Evolutionary conservation across 2,888 invertebrate genomes (phyloP), one percentile per base, ranked within the genome.

Genomic region (Elmis aenea): DNA sequence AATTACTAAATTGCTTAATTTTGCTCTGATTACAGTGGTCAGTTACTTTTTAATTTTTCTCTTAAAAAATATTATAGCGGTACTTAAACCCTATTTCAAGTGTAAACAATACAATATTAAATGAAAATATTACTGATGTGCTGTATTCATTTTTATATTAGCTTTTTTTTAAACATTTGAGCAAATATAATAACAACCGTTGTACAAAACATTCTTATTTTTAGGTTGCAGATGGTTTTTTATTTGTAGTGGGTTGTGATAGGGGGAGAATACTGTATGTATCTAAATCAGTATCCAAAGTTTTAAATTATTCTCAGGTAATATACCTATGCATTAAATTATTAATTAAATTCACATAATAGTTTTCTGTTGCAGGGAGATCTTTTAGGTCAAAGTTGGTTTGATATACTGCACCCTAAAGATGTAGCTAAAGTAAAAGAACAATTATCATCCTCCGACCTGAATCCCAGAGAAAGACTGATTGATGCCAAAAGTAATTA

Each of bases 361-460:
- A 16, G 24, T 26, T 34, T 18, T 18, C 12, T 33, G 10, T 15
- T 34, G 30, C 71, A 88, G 85, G 76, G 81, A 34, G 94, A 95
- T 62, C 72, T 95, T 30, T 64, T 93, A 40, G 93, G 93, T 0
- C 92, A 93, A 68, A 93, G 90, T 62, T 77, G 92, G 75, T 94
- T 95, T 65, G 94, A 95, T 66, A 88, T 93, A 46, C 70, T 95
- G 25, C 94, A 95, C 65, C 93, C 93, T 0, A 91, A 92, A 65
- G 95, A 95, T 67, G 87, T 95, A 20, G 85, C 84, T 37, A 94
- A 93, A 68, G 91, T 94, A 3, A 95, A 95, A 64, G 94, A 94
- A 61, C 94, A 95, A 66, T 73, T 95, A 3, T 89, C 91, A 0
- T 87, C 92, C 0, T 85, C 90, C 0, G 92, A 94, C 68, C 76